Base-by-base conservation (phyloP, 1,140 invertebrate genomes). In the Tachypleus tridentatus region DNA sequence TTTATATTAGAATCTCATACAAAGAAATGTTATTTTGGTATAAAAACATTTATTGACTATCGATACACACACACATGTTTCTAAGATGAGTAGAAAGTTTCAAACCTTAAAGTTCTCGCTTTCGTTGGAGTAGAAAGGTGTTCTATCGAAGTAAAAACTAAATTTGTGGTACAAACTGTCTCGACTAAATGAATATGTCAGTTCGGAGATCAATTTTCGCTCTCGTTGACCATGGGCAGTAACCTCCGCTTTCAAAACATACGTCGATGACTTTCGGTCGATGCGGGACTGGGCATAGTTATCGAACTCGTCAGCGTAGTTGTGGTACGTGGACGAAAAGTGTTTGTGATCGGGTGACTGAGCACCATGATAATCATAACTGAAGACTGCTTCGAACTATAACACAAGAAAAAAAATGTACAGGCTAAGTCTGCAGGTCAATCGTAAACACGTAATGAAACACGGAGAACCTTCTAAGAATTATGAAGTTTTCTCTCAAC, bases 111-210 rank as follows among this genome's bases (percentile, higher is more conserved):
- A 54, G n/a, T 54, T 7, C 7, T 54, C 53, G 9, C 54, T 64
- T 47, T 69, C 68, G 7, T 5, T 4, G 11, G 49, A 51, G 7
- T 49, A 10, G 52, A 69, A 69, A 3, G 68, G 68, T 6, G 68
- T 59, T 65, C 68, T 64, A 10, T 64, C 60, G 49, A 66, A 69
- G 59, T 29, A 69, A n/a, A 69, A 56, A 11, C 64, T 66, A 1
- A 64, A 3, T 59, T 69, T 69, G 49, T 66, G 64, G 58, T 61
- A 54, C 3, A 47, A 8, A 3, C 62, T n/a, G 10, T 51, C 29
- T 6, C 62, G 54, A 8, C 64, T 58, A 11, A 62, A n/a, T 4
- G 60, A 58, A 60, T 66, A 66, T 0, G 62, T 61, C 3, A 64
- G 1, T 0, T 60, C 58, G 9, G 57, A 56, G 6, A 56, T 3